These are phyloP conservation scores for Syndactyla subalaris DNA, from an alignment of 2,797 vertebrate genomes.

Conservation along the genomic window DNA sequence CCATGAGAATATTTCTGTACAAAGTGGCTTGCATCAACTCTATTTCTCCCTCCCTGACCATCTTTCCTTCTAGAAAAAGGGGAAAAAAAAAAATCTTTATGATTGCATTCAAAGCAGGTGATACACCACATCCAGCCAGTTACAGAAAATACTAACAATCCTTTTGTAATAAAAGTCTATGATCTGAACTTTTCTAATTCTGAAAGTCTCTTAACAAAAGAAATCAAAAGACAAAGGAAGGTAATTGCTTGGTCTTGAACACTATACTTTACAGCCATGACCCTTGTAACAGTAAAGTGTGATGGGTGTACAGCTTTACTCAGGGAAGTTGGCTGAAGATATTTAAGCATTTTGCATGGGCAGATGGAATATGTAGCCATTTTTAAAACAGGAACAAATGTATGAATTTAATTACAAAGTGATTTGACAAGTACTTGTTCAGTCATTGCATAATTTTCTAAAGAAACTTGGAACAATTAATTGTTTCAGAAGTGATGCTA, in stretches of 20 bases:
- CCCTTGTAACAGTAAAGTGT: neutral
- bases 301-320: neutral
- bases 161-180: neutral
- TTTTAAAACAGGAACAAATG: constrained; percentile 77
- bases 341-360: constrained; percentile 67
- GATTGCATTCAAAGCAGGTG: neutral
- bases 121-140: neutral
- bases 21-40: neutral
- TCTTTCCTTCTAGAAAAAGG: neutral
- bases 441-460: constrained; percentile 64
- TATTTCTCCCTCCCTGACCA: neutral
- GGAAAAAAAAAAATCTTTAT: neutral
- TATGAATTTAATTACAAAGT: constrained; percentile 76
- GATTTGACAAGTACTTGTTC: constrained; percentile 71
- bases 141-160: neutral
- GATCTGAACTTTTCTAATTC: neutral
- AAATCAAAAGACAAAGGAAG: neutral
- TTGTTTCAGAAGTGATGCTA: neutral
- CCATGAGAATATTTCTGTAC: neutral
- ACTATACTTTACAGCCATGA: neutral
- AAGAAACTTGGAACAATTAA: constrained; percentile 34
- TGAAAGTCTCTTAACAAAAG: neutral
- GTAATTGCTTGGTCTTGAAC: neutral
- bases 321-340: constrained; percentile 69
- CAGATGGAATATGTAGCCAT: constrained; percentile 78